Evolutionary conservation across 92 coral and sea anemone species (phyloP).

Genomic region (Pocillopora grandis): DNA sequence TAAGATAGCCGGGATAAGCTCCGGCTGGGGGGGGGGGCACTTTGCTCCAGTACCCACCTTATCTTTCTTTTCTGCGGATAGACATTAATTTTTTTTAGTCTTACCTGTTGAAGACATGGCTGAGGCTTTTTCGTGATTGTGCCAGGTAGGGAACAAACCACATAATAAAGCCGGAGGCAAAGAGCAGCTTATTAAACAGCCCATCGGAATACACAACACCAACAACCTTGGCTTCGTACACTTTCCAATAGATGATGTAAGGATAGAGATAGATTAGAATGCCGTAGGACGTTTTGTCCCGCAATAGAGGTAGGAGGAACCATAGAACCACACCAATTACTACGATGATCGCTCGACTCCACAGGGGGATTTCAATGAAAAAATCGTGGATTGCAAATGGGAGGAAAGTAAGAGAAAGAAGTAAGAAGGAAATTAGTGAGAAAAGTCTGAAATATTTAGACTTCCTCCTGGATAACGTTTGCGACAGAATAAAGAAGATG

Average conservation of each 20-base stretch:
- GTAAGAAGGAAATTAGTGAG: not conserved
- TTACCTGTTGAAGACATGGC: conserved; percentile 61
- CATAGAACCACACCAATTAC: conserved; percentile 37
- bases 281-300: conserved; percentile 61
- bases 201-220: conserved; percentile 22
- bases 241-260: conserved; percentile 69
- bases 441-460: not conserved
- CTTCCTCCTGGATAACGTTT: not conserved
- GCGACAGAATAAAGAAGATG: conserved; percentile 7
- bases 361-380: conserved; percentile 26
- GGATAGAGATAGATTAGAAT: conserved; percentile 68
- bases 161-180: conserved; percentile 57
- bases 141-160: conserved; percentile 64
- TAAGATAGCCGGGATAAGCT: not conserved
- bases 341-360: conserved; percentile 29
- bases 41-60: not conserved
- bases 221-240: conserved; percentile 57
- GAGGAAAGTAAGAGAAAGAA: conserved; percentile 20
- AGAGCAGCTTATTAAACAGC: conserved; percentile 38
- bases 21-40: not conserved
- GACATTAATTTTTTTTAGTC: not conserved
- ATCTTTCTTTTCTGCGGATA: not conserved
- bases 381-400: conserved; percentile 36
- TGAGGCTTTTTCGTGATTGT: conserved; percentile 49
- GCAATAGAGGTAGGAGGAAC: conserved; percentile 70